Percentiles rank a stretch among this genome's conserved stretches.
Evolutionary conservation across 2,888 invertebrate species (phyloP).

Genomic region (Rotaria sp.): DNA sequence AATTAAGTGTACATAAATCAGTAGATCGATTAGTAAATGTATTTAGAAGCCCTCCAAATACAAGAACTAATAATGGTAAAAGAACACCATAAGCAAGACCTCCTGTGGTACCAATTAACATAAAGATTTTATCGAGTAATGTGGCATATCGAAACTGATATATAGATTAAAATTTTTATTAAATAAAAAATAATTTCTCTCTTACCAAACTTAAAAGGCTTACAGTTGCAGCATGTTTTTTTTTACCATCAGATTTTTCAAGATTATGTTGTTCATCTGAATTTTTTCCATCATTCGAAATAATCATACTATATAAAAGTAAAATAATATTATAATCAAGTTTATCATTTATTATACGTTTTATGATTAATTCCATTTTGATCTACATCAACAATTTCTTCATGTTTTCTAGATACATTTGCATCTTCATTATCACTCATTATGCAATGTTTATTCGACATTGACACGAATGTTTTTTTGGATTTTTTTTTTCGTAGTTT

Average conservation of each 20-base stretch:
- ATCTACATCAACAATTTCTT: neutral
- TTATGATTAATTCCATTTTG: neutral
- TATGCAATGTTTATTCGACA: too few relatives aligned
- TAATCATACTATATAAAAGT: neutral
- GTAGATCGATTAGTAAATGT: conserved; percentile 46
- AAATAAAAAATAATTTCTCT: neutral
- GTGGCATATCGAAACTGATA: conserved; percentile 50
- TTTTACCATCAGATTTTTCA: neutral
- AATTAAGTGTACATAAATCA: neutral
- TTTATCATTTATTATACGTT: neutral
- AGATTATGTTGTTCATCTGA: neutral
- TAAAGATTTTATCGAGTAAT: conserved; percentile 47
- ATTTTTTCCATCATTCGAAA: neutral
- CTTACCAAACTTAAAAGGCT: neutral
- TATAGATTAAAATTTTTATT: neutral
- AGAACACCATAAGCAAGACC: conserved; percentile 49
- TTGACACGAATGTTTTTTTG: too few relatives aligned
- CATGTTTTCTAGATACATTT: too few relatives aligned
- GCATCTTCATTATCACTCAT: too few relatives aligned
- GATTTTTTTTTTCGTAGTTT: too few relatives aligned
- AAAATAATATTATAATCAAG: neutral
- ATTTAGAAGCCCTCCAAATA: conserved; percentile 53
- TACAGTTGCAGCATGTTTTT: neutral
- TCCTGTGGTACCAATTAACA: conserved; percentile 48
- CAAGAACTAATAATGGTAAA: conserved; percentile 51